These are phyloP conservation scores for Ptyas mucosa DNA, from an alignment of 2,113 vertebrate genomes.

Conservation along the genomic window DNA sequence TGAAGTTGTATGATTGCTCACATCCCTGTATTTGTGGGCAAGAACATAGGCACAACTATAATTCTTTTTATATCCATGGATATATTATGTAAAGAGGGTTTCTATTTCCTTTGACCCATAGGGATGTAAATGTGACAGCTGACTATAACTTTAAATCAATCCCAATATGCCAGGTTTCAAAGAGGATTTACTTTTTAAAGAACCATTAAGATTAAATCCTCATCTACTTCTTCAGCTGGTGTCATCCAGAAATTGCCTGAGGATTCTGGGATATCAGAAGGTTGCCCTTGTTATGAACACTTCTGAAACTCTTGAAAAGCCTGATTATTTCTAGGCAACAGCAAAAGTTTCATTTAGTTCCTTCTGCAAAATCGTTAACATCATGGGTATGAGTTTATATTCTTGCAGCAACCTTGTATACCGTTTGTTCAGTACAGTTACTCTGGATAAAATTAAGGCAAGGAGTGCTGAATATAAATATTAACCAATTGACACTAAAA, in stretches of 20 bases:
- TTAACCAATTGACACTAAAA: background rate
- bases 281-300: background rate
- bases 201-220: background rate
- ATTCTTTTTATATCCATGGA: background rate
- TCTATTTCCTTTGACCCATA: background rate
- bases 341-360: background rate
- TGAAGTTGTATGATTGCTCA: background rate
- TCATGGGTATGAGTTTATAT: background rate
- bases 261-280: background rate
- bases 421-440: background rate
- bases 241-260: background rate
- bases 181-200: background rate
- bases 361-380: background rate
- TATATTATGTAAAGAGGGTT: background rate
- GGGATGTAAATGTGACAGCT: background rate
- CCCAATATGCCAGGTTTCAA: background rate
- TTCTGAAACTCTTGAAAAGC: background rate
- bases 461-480: background rate
- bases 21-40: background rate
- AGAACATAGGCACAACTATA: background rate
- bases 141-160: background rate
- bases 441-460: background rate
- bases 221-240: background rate
- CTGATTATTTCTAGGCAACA: background rate
- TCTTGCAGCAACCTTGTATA: background rate